phyloP scores from a whole-genome alignment of 2,113 vertebrate genomes.

The Myrmophylax atrothorax region DNA sequence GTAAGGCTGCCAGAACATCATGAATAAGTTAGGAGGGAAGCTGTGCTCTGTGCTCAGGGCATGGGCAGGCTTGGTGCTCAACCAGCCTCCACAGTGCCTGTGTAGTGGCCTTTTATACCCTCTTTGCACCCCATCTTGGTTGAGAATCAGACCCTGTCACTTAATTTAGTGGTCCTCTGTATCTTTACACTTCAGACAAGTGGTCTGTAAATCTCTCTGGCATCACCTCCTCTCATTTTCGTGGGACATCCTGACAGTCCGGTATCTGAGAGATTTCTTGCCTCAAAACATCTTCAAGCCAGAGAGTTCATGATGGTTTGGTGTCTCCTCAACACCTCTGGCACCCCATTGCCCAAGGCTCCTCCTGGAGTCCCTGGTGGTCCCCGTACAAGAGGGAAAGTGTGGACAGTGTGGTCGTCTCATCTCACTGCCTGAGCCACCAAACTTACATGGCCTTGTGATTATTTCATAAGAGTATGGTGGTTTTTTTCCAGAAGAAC shows the following conservation, averaged over 20 bases:
- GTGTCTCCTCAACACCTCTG: accelerated
- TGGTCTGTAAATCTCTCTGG: neutral
- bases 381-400: neutral
- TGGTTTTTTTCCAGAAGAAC: neutral
- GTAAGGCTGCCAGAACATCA: neutral
- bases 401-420: neutral
- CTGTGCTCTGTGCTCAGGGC: neutral
- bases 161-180: neutral
- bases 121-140: neutral
- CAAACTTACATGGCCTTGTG: accelerated
- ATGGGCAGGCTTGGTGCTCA: neutral
- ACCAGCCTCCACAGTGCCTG: neutral
- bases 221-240: neutral
- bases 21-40: slow-evolving; percentile 56
- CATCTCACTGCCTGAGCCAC: neutral
- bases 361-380: neutral
- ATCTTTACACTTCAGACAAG: neutral
- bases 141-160: neutral
- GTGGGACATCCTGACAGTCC: neutral
- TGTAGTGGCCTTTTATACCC: accelerated
- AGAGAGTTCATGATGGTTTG: accelerated
- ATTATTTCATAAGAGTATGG: neutral
- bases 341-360: neutral
- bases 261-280: neutral
- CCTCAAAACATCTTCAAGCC: neutral